phyloP scores from a whole-genome alignment of 2,888 invertebrate species.

The Scaptomyza tumidula region DNA sequence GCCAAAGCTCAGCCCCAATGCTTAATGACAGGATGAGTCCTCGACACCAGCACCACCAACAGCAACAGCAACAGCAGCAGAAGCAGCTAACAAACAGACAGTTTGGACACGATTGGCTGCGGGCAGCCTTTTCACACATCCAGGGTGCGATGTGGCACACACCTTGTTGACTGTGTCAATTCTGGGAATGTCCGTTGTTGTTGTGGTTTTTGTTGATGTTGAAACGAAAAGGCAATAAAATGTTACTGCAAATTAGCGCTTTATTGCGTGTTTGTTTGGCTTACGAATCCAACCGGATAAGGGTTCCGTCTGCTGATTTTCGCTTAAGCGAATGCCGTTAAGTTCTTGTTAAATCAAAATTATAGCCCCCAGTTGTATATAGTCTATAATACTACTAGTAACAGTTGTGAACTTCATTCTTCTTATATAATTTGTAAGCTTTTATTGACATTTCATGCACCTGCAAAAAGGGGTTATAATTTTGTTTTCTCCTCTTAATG shows the following conservation, averaged over 20 bases:
- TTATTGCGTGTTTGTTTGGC: constrained; percentile 76
- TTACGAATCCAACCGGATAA: constrained; percentile 44
- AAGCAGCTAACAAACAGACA: constrained; percentile 31
- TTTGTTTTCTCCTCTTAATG: constrained; percentile 8
- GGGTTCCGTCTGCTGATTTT: constrained; percentile 34
- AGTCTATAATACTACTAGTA: constrained; percentile 3
- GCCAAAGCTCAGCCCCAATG: constrained; percentile 50
- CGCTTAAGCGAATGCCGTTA: constrained; percentile 52
- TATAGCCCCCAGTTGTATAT: constrained; percentile 40
- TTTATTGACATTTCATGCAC: constrained; percentile 73
- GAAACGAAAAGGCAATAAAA: constrained; percentile 59
- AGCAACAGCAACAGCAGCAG: constrained; percentile 30
- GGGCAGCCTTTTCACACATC: constrained; percentile 67
- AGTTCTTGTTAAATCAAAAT: constrained; percentile 67
- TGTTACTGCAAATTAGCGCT: constrained; percentile 72
- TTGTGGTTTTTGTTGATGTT: background rate
- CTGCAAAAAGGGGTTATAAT: constrained; percentile 33
- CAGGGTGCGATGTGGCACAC: constrained; percentile 65
- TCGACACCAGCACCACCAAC: constrained; percentile 29
- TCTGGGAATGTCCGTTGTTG: constrained; percentile 63
- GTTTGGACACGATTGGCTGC: constrained; percentile 31
- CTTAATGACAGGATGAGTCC: constrained; percentile 73
- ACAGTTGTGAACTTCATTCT: constrained; percentile 27
- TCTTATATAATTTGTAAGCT: constrained; percentile 58
- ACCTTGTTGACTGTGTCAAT: constrained; percentile 71